Conservation (phyloP, 2,797 vertebrate genomes). For the Hephaestus fuliginosus region DNA sequence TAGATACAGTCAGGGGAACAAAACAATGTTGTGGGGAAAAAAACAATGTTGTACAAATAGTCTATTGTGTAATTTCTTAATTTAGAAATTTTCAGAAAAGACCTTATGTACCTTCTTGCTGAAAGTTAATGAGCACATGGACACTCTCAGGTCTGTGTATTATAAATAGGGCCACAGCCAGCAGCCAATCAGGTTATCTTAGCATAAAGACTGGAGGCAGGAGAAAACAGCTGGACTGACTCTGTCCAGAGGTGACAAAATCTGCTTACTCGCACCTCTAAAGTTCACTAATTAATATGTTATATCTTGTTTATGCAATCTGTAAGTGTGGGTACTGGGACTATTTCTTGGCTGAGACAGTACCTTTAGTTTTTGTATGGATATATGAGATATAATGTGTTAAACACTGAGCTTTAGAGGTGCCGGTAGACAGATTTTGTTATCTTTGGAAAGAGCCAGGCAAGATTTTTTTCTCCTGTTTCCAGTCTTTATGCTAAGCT, state of each 20-base stretch:
- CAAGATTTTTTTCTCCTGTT: neutral
- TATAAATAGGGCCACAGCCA: slow-evolving; percentile 1
- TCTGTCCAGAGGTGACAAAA: neutral
- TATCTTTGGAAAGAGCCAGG: neutral
- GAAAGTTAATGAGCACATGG: neutral
- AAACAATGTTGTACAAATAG: neutral
- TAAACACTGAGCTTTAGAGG: neutral
- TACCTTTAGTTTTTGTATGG: neutral
- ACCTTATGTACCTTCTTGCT: neutral
- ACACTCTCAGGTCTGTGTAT: neutral
- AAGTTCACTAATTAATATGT: neutral
- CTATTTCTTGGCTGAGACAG: slow-evolving; percentile 1
- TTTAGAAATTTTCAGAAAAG: neutral
- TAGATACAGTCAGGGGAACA: too few species aligned
- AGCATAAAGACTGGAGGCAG: neutral
- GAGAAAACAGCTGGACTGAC: neutral
- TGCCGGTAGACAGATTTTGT: neutral
- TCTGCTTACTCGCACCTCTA: neutral
- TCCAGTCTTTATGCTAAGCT: slow-evolving; percentile 1
- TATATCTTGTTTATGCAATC: slow-evolving; percentile 7
- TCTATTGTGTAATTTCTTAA: neutral
- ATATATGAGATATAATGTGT: neutral
- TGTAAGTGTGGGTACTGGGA: neutral
- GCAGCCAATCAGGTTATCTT: neutral
- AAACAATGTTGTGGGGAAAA: too few species aligned